Conservation (phyloP, 2,797 vertebrate genomes). For the Centroberyx gerrardi region DNA sequence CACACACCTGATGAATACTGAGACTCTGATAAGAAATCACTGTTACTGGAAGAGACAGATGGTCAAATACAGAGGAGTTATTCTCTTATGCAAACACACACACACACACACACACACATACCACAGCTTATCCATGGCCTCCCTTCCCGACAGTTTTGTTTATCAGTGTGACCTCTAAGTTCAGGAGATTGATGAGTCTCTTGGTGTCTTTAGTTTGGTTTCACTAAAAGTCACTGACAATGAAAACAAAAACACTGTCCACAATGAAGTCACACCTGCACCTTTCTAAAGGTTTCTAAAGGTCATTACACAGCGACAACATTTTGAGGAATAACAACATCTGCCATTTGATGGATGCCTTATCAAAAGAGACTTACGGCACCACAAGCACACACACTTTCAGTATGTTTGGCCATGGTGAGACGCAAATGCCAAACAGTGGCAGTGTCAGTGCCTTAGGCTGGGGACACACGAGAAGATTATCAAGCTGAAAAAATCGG, state of each 20-base stretch:
- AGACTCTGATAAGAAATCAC: too few species aligned
- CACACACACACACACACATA: neutral
- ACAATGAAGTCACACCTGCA: neutral
- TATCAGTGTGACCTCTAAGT: neutral
- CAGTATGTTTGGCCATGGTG: too few species aligned
- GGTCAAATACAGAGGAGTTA: neutral
- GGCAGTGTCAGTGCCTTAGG: too few species aligned
- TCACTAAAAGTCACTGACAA: conserved; percentile 20
- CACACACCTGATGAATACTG: neutral
- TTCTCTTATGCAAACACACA: neutral
- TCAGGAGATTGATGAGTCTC: neutral
- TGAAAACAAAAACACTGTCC: conserved; percentile 27
- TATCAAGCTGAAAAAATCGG: too few species aligned
- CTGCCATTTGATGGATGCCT: neutral
- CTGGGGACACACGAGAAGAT: too few species aligned
- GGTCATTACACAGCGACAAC: conserved; percentile 9
- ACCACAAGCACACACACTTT: too few species aligned
- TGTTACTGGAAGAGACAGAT: neutral
- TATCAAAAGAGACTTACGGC: too few species aligned
- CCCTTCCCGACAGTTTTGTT: neutral
- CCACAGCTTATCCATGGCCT: neutral
- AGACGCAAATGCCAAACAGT: too few species aligned
- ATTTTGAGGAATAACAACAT: conserved; percentile 6
- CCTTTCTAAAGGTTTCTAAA: conserved; percentile 5
- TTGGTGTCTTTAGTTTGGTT: neutral